Evolutionary conservation across 2,888 invertebrate species (phyloP).

Genomic region (Marasmarcha lunaedactyla): DNA sequence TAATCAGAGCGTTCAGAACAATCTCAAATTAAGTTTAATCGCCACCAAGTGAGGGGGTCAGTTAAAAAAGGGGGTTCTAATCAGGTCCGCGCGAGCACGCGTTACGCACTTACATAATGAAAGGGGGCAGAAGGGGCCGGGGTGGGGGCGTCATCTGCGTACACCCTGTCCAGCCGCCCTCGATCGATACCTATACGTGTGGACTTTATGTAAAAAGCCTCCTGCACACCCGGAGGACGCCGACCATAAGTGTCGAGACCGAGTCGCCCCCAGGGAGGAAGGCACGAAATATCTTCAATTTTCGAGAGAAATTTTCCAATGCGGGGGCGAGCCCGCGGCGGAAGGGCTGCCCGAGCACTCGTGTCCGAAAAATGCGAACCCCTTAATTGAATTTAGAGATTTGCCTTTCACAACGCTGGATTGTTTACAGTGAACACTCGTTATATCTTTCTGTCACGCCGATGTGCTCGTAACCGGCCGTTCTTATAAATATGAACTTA

Average conservation of each 20-base stretch:
- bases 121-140: slow-evolving; percentile 55
- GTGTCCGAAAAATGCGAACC: slow-evolving; percentile 65
- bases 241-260: slow-evolving; percentile 69
- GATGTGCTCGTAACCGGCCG: too few species aligned
- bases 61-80: slow-evolving; percentile 68
- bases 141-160: slow-evolving; percentile 61
- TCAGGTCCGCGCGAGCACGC: slow-evolving; percentile 68
- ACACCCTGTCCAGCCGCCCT: slow-evolving; percentile 65
- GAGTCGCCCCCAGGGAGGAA: slow-evolving; percentile 61
- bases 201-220: slow-evolving; percentile 71
- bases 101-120: slow-evolving; percentile 71
- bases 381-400: slow-evolving; percentile 69
- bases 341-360: slow-evolving; percentile 58
- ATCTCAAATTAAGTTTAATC: slow-evolving; percentile 65
- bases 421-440: slow-evolving; percentile 46
- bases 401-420: slow-evolving; percentile 32
- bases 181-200: slow-evolving; percentile 70
- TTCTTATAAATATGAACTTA: too few species aligned
- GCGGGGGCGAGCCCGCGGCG: slow-evolving; percentile 66
- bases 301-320: slow-evolving; percentile 70
- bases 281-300: slow-evolving; percentile 69
- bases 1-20: slow-evolving; percentile 23
- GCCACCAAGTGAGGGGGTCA: slow-evolving; percentile 62
- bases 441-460: slow-evolving; percentile 37
- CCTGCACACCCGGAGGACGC: slow-evolving; percentile 66